Conservation (phyloP, 2,797 vertebrate species). For the Dipus sagitta region DNA sequence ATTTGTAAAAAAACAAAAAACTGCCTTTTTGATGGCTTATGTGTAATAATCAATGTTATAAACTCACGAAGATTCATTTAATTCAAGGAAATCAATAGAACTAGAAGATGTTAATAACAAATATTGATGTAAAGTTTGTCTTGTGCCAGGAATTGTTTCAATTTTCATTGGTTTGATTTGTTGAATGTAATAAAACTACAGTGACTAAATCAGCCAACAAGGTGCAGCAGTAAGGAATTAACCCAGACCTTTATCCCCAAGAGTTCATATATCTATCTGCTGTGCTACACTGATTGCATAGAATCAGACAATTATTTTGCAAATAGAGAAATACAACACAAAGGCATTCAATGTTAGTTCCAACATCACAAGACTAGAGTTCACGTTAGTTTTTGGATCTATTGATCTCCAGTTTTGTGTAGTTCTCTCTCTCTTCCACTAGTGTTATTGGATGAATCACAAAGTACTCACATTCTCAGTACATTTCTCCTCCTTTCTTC, state of each 20-base stretch:
- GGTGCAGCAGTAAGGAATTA: neutral
- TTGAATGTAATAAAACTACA: neutral
- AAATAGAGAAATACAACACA: slow-evolving; percentile 20
- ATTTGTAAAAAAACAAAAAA: neutral
- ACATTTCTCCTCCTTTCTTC: neutral
- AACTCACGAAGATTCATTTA: slow-evolving; percentile 1
- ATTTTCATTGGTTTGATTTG: neutral
- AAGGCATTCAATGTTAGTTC: neutral
- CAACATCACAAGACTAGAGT: neutral
- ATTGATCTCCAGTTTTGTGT: neutral
- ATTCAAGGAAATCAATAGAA: neutral
- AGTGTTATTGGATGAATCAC: neutral
- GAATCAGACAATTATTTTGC: neutral
- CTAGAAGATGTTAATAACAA: neutral
- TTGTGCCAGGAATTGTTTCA: neutral
- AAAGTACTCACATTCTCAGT: neutral
- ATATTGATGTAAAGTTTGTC: neutral
- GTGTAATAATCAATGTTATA: neutral
- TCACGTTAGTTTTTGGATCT: neutral
- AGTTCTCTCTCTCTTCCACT: neutral
- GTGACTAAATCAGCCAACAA: neutral
- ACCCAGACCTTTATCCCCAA: neutral
- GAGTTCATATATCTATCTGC: neutral
- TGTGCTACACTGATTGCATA: neutral
- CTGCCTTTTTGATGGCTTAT: neutral